Evolutionary conservation across 2,888 invertebrate species (phyloP).

Genomic region (Pimpla rufipes): DNA sequence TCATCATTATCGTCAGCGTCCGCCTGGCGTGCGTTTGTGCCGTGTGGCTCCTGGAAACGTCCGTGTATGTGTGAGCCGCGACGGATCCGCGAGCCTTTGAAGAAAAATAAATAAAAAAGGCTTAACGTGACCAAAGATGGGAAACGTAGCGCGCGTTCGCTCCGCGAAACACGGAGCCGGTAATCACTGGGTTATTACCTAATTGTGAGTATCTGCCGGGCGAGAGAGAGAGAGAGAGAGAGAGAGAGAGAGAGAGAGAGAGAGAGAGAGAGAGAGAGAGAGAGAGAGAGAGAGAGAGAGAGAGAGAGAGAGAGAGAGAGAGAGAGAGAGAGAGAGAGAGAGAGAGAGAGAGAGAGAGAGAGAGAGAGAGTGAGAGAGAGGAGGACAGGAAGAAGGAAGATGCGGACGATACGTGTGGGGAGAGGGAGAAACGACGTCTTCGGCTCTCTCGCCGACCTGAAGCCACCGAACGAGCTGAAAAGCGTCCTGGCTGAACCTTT

Average conservation of each 20-base stretch:
- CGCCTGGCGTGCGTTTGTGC: slow-evolving; percentile 79
- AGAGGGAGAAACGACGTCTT: background rate
- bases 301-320: no score
- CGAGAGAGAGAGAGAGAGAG: slow-evolving; percentile 48
- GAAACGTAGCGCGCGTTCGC: slow-evolving; percentile 44
- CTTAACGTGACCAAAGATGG: slow-evolving; percentile 45
- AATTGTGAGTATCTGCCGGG: slow-evolving; percentile 79
- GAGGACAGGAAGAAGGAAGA: no score
- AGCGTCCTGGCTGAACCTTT: slow-evolving; percentile 17
- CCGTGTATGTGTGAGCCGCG: slow-evolving; percentile 38
- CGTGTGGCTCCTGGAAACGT: slow-evolving; percentile 64
- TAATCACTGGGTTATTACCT: slow-evolving; percentile 83
- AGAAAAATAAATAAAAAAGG: slow-evolving; percentile 72
- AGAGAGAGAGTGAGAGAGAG: no score
- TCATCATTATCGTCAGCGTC: slow-evolving; percentile 76
- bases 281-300: no score
- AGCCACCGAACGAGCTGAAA: slow-evolving; percentile 17
- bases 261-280: slow-evolving; percentile 1
- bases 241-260: background rate
- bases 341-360: no score
- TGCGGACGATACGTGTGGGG: no score
- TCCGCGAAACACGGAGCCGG: slow-evolving; percentile 71
- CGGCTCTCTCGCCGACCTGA: slow-evolving; percentile 4
- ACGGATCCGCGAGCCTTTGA: slow-evolving; percentile 66
- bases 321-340: no score